phyloP scores from a whole-genome alignment of 2,888 invertebrate genomes.

The Ophraella communa region DNA sequence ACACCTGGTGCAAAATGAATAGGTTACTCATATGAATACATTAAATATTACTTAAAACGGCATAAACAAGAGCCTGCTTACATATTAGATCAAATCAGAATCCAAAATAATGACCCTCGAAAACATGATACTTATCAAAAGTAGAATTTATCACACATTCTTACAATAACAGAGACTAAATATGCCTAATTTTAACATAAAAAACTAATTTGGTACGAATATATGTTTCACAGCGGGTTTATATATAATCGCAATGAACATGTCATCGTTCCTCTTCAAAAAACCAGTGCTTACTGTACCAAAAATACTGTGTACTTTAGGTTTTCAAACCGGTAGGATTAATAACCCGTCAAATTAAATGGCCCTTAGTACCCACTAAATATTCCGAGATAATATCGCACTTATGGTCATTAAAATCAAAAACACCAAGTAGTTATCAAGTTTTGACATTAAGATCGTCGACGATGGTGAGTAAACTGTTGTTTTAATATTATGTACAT shows the following conservation, averaged over 20 bases:
- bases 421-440: constrained; percentile 12
- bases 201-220: neutral
- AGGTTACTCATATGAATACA: too few relatives aligned
- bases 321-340: constrained; percentile 10
- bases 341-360: constrained; percentile 27
- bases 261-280: constrained; percentile 22
- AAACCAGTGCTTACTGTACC: constrained; percentile 21
- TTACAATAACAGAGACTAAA: neutral
- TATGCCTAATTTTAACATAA: neutral
- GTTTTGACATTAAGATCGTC: constrained; percentile 17
- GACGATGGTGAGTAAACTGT: neutral
- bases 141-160: neutral
- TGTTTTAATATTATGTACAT: neutral
- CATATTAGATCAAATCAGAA: too few relatives aligned
- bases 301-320: constrained; percentile 19
- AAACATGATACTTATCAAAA: neutral
- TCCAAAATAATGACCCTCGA: too few relatives aligned
- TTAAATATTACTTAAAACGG: too few relatives aligned
- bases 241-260: constrained; percentile 5
- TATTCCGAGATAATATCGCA: constrained; percentile 20
- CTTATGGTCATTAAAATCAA: constrained; percentile 25
- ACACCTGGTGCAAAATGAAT: too few relatives aligned
- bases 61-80: too few relatives aligned
- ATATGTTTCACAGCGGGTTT: neutral
- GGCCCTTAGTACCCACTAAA: constrained; percentile 27